A percentile compares a stretch with the other conserved stretches of the same genome.
phyloP scores from a whole-genome alignment of 2,888 invertebrate species.

The Diachrysia chrysitis region DNA sequence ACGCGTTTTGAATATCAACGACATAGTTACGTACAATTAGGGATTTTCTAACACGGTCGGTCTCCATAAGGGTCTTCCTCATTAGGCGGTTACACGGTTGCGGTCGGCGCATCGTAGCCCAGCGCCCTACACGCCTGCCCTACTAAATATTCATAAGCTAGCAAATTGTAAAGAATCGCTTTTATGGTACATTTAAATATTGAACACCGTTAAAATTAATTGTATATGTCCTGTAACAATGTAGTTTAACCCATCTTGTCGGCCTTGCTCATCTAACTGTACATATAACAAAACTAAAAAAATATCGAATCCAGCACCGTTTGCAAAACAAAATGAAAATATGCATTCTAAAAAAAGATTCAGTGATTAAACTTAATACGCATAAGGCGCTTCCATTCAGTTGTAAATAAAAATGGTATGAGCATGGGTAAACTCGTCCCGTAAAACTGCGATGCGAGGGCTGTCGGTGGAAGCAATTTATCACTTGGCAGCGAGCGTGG shows the following conservation, averaged over 20 bases:
- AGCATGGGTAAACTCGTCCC: conserved; percentile 74
- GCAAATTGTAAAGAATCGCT: conserved; percentile 78
- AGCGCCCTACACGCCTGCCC: conserved; percentile 65
- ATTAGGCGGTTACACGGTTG: conserved; percentile 80
- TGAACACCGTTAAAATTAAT: conserved; percentile 76
- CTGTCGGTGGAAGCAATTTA: conserved; percentile 82
- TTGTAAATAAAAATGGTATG: conserved; percentile 79
- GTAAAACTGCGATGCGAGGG: conserved; percentile 75
- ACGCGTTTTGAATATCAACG: conserved; percentile 79
- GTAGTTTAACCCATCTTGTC: conserved; percentile 77
- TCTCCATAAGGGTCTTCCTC: conserved; percentile 80
- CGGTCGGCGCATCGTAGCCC: conserved; percentile 61
- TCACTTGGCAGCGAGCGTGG: conserved; percentile 75
- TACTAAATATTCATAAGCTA: conserved; percentile 83
- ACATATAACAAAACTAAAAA: conserved; percentile 56
- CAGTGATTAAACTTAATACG: conserved; percentile 78
- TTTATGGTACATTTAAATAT: conserved; percentile 76
- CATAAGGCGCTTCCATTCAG: conserved; percentile 76
- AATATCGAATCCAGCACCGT: conserved; percentile 55
- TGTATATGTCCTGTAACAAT: conserved; percentile 72
- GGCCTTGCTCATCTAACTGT: conserved; percentile 73
- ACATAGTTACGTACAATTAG: conserved; percentile 82
- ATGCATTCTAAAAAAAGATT: conserved; percentile 67
- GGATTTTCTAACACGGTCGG: conserved; percentile 81
- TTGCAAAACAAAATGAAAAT: conserved; percentile 66